Evolutionary conservation across 2,797 vertebrate genomes (phyloP).

Genomic region (Crenichthys baileyi): DNA sequence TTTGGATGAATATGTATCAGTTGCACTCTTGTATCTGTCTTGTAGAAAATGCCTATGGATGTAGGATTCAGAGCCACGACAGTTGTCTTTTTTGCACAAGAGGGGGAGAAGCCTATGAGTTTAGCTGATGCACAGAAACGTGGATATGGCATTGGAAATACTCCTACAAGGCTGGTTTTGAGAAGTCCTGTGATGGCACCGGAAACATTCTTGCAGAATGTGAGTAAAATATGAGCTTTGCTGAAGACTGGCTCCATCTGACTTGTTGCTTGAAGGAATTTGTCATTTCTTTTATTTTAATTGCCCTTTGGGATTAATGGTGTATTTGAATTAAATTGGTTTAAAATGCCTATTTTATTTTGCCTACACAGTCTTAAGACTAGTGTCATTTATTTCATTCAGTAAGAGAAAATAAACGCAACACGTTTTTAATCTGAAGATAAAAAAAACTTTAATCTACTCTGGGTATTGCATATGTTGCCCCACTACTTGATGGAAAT

Average conservation of each 20-base stretch:
- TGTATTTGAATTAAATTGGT: too few relatives aligned
- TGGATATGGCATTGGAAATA: constrained; percentile 79
- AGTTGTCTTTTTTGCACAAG: constrained; percentile 76
- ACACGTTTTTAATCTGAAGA: too few relatives aligned
- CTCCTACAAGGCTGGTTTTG: constrained; percentile 76
- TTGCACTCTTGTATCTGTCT: background rate
- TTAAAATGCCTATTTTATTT: too few relatives aligned
- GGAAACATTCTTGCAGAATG: constrained; percentile 60
- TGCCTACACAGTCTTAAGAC: background rate
- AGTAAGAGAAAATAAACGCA: too few relatives aligned
- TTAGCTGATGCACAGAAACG: constrained; percentile 67
- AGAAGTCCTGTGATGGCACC: constrained; percentile 61
- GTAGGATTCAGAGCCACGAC: constrained; percentile 67
- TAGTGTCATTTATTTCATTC: too few relatives aligned
- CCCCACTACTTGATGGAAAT: background rate
- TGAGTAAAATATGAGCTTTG: constrained; percentile 33
- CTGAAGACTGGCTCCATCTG: background rate
- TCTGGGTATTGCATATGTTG: too few relatives aligned
- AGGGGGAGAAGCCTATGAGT: constrained; percentile 59
- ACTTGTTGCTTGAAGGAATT: background rate
- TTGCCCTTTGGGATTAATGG: too few relatives aligned
- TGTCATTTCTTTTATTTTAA: too few relatives aligned
- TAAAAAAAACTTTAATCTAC: too few relatives aligned
- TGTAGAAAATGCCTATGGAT: constrained; percentile 32
- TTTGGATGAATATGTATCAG: background rate